Conservation (phyloP, 2,888 invertebrate genomes). For the Polyommatus icarus region DNA sequence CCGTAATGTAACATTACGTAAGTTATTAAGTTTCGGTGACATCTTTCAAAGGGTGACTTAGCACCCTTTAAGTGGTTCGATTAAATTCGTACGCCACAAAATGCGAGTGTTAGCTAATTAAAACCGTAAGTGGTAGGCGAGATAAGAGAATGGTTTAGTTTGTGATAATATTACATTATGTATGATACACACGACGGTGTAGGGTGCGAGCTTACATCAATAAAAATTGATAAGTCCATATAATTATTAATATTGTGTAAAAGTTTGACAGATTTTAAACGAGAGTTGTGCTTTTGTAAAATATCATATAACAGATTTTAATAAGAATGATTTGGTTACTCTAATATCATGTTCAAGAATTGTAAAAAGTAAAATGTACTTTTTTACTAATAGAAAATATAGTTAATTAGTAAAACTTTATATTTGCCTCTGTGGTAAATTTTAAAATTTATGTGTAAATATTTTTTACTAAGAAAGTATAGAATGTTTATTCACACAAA, state of each 20-base stretch:
- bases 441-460: too few species aligned
- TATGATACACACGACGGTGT: conserved; percentile 38
- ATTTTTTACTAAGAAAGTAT: too few species aligned
- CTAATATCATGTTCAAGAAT: too few species aligned
- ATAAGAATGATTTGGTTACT: too few species aligned
- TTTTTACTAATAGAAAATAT: too few species aligned
- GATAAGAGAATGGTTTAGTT: conserved; percentile 70
- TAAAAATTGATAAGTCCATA: background rate
- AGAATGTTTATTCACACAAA: background rate
- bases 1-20: background rate
- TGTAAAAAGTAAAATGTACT: too few species aligned
- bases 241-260: too few species aligned
- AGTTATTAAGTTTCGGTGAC: conserved; percentile 36
- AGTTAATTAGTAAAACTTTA: too few species aligned
- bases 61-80: conserved; percentile 70
- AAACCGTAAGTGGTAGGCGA: conserved; percentile 76
- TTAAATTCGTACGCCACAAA: conserved; percentile 77
- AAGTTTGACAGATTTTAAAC: too few species aligned
- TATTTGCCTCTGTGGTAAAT: too few species aligned
- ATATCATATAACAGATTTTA: too few species aligned
- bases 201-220: conserved; percentile 39
- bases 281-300: too few species aligned
- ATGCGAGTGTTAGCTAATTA: conserved; percentile 70
- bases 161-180: conserved; percentile 41
- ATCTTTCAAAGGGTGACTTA: conserved; percentile 54